A percentile compares a stretch with the other conserved stretches of the same genome.
These are phyloP conservation scores for Acronicta aceris DNA, from an alignment of 2,888 invertebrate species.

Conservation along the genomic window DNA sequence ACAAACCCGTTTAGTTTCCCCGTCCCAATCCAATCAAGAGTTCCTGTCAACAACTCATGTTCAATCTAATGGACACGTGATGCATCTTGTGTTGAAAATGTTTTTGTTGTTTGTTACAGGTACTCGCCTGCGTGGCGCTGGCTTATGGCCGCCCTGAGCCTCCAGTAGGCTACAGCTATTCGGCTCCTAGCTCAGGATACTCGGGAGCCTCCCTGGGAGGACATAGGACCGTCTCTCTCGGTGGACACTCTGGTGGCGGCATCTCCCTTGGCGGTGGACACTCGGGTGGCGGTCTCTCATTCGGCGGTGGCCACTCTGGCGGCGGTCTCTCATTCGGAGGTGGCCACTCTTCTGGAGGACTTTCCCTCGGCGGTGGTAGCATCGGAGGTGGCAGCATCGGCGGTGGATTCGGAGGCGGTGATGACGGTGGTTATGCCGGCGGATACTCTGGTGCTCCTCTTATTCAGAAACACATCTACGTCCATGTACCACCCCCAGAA, in stretches of 20 bases:
- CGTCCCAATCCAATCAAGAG: slow-evolving; percentile 4
- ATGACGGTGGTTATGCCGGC: slow-evolving; percentile 81
- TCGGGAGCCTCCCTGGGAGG: slow-evolving; percentile 66
- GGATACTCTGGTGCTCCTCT: slow-evolving; percentile 89
- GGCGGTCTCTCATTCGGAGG: slow-evolving; percentile 64
- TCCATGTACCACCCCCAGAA: slow-evolving; percentile 96
- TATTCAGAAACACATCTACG: slow-evolving; percentile 96
- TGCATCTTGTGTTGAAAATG: slow-evolving; percentile 5
- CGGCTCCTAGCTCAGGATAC: slow-evolving; percentile 74
- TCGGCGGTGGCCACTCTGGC: slow-evolving; percentile 70
- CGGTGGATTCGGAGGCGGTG: slow-evolving; percentile 70
- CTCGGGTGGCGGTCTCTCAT: slow-evolving; percentile 68
- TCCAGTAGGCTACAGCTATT: slow-evolving; percentile 86
- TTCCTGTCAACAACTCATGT: slow-evolving; percentile 7
- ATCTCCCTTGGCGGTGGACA: slow-evolving; percentile 68
- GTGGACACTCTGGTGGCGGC: slow-evolving; percentile 55
- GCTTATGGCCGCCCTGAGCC: slow-evolving; percentile 86
- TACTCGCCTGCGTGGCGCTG: slow-evolving; percentile 85
- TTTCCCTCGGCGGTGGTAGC: slow-evolving; percentile 55
- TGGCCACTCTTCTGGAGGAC: slow-evolving; percentile 65
- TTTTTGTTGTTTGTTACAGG: slow-evolving; percentile 69
- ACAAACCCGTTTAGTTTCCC: slow-evolving; percentile 3
- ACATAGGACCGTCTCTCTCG: slow-evolving; percentile 46
- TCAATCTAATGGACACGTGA: slow-evolving; percentile 1
- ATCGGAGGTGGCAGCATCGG: slow-evolving; percentile 60